Conservation (phyloP, 2,888 invertebrate species). For the Strigamia crassipes region DNA sequence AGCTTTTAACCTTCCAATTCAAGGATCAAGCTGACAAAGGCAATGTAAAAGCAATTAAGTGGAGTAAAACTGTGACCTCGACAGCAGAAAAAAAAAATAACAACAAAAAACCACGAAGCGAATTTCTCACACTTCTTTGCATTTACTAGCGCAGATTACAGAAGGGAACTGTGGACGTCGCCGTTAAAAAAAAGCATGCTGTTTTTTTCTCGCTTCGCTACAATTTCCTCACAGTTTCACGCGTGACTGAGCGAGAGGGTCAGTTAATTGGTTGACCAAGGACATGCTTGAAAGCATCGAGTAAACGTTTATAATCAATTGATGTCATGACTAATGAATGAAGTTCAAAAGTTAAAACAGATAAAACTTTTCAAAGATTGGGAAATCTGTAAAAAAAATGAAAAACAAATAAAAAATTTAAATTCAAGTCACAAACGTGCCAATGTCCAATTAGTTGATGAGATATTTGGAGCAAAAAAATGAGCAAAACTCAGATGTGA, state of each 20-base stretch:
- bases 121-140: conserved; percentile 27
- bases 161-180: neutral
- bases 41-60: conserved; percentile 22
- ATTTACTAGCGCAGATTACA: neutral
- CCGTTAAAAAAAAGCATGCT: neutral
- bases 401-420: neutral
- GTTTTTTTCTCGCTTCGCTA: conserved; percentile 2
- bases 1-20: neutral
- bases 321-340: conserved; percentile 9
- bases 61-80: conserved; percentile 25
- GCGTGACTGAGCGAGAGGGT: conserved; percentile 19
- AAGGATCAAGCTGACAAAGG: neutral
- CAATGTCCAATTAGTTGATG: neutral
- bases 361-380: no score
- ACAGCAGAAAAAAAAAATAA: neutral
- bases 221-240: conserved; percentile 9
- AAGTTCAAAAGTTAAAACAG: neutral
- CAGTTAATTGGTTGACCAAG: conserved; percentile 18
- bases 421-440: neutral
- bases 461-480: neutral
- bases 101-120: conserved; percentile 13
- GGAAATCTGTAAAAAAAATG: neutral
- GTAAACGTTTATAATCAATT: neutral
- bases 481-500: neutral
- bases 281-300: neutral